A percentile compares a stretch with the other conserved stretches of the same genome.
Conservation (phyloP, 2,113 vertebrate genomes). For the Trochalopteron elliotii region DNA sequence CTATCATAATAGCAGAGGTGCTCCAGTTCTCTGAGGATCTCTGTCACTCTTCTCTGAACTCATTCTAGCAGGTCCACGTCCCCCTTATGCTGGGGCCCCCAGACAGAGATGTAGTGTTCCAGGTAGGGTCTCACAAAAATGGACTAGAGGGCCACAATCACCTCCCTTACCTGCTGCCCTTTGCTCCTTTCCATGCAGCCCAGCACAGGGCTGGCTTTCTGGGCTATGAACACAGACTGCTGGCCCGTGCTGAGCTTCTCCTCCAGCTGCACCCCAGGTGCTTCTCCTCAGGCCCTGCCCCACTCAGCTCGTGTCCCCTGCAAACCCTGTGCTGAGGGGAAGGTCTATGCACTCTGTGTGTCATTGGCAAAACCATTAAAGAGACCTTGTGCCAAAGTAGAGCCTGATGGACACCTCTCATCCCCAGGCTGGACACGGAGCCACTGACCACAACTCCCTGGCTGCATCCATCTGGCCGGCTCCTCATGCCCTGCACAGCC, state of each 20-base stretch:
- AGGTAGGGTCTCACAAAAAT: neutral
- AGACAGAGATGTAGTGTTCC: neutral
- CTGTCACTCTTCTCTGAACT: neutral
- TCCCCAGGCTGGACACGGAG: neutral
- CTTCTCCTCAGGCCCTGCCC: neutral
- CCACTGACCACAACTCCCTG: too few species aligned
- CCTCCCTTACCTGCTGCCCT: neutral
- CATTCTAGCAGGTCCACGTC: neutral
- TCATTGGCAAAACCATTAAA: neutral
- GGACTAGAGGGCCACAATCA: neutral
- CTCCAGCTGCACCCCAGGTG: neutral
- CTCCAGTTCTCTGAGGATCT: neutral
- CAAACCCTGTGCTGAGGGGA: neutral
- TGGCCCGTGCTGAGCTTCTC: fast-evolving
- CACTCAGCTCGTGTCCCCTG: fast-evolving
- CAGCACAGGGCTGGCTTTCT: neutral
- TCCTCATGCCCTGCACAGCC: neutral
- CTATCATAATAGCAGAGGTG: neutral
- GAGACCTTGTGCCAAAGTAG: neutral
- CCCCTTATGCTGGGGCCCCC: neutral
- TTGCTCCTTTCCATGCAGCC: fast-evolving
- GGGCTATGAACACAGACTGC: neutral
- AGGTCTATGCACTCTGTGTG: neutral
- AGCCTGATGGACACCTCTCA: neutral
- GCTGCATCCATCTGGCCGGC: too few species aligned